Evolutionary conservation across 2,888 invertebrate genomes (phyloP), one percentile per base, ranked within the genome.

Genomic region (Melikaiella ostensackeni): DNA sequence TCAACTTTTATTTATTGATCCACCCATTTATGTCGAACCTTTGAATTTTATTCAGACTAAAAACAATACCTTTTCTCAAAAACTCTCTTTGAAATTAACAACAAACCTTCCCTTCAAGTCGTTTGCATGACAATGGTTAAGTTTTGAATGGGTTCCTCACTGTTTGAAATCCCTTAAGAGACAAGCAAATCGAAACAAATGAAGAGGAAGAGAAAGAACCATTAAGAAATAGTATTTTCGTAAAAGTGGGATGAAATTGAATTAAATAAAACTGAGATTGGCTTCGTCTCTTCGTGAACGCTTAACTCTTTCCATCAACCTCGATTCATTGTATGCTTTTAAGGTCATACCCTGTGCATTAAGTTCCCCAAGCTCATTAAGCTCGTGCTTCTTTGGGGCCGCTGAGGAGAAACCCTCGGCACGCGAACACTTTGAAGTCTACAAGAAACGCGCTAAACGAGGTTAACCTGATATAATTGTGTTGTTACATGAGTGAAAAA

Each of bases 381-480:
- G 30, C 24, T 57, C 57, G 57, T 24, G 24, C 13, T 57, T 57
- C 57, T 57, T 57, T 57, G 57, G 21, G 57, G 57, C 13, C 57
- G 24, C 11, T 57, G 24, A 57, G 21, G 57, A 24, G 42, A 70
- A 70, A 30, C 70, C 50, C 46, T 64, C n/a, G 21, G 35, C 38
- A 64, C 64, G 38, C 64, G 64, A 64, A 64, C 64, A 50, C 70
- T 50, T 70, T 70, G 5, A 70, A 70, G 70, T 70, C n/a, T 24
- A 19, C 19, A 50, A 70, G 30, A 27, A 75, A 70, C 50, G 70
- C 76, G 27, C 70, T 57, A 61, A 81, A 74, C 59, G 64, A 77
- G 78, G 75, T 78, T 81, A 79, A 59, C 61, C 19, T 76, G 66
- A 78, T 50, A 61, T 63, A 63, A n/a, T n/a, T n/a, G n/a, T n/a